Percentiles rank a stretch among this genome's conserved stretches.
Conservation (phyloP, 1,140 invertebrate species). For the Drosophila ogumai region DNA sequence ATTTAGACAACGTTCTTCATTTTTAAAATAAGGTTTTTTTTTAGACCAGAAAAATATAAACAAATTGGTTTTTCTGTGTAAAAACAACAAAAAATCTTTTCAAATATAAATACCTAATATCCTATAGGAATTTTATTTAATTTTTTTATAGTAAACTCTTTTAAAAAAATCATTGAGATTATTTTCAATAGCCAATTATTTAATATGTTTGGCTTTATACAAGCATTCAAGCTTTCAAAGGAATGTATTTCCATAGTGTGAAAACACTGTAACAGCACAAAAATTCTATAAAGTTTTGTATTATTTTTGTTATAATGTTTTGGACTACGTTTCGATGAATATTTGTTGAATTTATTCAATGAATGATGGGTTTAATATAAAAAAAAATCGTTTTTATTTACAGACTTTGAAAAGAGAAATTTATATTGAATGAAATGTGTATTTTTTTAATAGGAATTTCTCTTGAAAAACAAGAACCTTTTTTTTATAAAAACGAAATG, state of each 20-base stretch:
- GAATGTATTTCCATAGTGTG: background rate
- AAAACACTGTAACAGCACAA: background rate
- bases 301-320: background rate
- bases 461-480: background rate
- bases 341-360: background rate
- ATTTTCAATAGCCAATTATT: constrained; percentile 2
- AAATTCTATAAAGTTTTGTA: background rate
- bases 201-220: background rate
- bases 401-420: background rate
- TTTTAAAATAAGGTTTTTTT: background rate
- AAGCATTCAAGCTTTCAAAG: background rate
- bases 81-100: too few species aligned
- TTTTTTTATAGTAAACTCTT: too few species aligned
- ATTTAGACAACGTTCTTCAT: background rate
- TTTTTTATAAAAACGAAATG: background rate
- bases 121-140: too few species aligned
- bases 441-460: background rate
- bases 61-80: too few species aligned
- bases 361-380: background rate
- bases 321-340: background rate
- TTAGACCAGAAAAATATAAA: background rate
- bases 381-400: background rate
- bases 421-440: background rate
- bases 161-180: background rate
- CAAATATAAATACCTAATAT: too few species aligned